Percentiles rank a stretch among this genome's conserved stretches.
Conservation (phyloP, 2,888 invertebrate genomes). For the Leptinotarsa peninsularis region DNA sequence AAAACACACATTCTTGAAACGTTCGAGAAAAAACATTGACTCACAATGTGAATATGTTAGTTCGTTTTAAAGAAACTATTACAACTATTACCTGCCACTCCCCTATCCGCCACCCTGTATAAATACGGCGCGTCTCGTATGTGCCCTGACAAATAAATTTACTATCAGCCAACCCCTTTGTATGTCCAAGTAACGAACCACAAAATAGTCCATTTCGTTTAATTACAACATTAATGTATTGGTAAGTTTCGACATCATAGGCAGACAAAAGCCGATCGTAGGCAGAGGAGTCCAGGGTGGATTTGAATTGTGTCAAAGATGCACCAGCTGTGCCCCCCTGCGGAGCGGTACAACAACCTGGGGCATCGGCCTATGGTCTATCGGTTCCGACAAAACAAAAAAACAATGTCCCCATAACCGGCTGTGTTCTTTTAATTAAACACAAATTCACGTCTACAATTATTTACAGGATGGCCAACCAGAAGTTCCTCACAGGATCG, state of each 20-base stretch:
- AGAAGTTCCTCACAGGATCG: no score
- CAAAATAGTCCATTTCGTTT: slow-evolving; percentile 32
- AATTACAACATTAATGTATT: slow-evolving; percentile 29
- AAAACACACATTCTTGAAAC: no score
- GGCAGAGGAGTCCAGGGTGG: slow-evolving; percentile 55
- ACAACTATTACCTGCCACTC: no score
- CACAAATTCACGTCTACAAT: slow-evolving; percentile 27
- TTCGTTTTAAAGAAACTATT: no score
- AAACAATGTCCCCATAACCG: slow-evolving; percentile 59
- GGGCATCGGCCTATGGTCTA: slow-evolving; percentile 44
- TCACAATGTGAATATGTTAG: no score
- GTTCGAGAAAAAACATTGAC: no score
- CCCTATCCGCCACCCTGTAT: background rate
- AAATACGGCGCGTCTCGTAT: background rate
- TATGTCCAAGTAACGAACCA: slow-evolving; percentile 26
- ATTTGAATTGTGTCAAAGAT: slow-evolving; percentile 58
- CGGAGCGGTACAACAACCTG: slow-evolving; percentile 56
- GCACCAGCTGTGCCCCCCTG: slow-evolving; percentile 62
- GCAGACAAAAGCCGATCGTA: slow-evolving; percentile 54
- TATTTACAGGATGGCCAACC: slow-evolving; percentile 4
- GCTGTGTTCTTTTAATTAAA: slow-evolving; percentile 59
- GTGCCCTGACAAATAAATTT: slow-evolving; percentile 9
- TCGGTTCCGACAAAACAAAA: slow-evolving; percentile 55
- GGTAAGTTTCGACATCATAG: slow-evolving; percentile 14
- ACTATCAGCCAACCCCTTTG: slow-evolving; percentile 10